Conservation (phyloP, 2,797 vertebrate genomes). For the Tamandua tetradactyla region DNA sequence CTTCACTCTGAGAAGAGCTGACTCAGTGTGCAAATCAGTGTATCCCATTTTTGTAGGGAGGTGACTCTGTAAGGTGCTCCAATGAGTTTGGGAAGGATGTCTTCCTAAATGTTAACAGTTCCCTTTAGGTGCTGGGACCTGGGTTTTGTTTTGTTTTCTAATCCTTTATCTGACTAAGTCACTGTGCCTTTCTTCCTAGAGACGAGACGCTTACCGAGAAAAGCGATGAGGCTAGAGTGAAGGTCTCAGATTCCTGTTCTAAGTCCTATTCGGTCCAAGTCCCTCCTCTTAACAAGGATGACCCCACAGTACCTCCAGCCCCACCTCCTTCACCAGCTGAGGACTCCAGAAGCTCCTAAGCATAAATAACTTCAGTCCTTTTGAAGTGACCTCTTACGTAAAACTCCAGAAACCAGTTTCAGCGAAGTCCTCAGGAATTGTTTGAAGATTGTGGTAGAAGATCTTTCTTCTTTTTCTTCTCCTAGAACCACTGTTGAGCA, state of each 20-base stretch:
- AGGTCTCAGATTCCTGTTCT: accelerated
- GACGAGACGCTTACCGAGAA: neutral
- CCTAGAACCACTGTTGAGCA: neutral
- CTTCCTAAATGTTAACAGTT: neutral
- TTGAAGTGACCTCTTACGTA: neutral
- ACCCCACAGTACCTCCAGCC: neutral
- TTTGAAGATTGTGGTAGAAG: neutral
- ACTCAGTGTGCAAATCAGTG: neutral
- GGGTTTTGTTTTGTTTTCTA: neutral
- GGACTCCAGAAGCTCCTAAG: neutral
- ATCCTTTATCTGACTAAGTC: neutral
- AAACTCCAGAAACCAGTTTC: neutral
- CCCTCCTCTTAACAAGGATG: neutral
- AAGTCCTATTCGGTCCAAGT: neutral
- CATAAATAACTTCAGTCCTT: neutral
- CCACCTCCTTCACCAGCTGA: slow-evolving; percentile 76
- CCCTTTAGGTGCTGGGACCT: neutral
- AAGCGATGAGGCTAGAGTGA: neutral
- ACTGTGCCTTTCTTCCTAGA: slow-evolving; percentile 57
- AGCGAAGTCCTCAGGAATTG: neutral
- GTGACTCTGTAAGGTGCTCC: accelerated
- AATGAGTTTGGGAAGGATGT: neutral
- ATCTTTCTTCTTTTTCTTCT: neutral
- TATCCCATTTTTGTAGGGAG: neutral
- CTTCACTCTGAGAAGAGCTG: neutral